Percentiles rank a stretch among this genome's conserved stretches.
phyloP scores from a whole-genome alignment of 2,113 vertebrate species.

The Sorex fumeus region DNA sequence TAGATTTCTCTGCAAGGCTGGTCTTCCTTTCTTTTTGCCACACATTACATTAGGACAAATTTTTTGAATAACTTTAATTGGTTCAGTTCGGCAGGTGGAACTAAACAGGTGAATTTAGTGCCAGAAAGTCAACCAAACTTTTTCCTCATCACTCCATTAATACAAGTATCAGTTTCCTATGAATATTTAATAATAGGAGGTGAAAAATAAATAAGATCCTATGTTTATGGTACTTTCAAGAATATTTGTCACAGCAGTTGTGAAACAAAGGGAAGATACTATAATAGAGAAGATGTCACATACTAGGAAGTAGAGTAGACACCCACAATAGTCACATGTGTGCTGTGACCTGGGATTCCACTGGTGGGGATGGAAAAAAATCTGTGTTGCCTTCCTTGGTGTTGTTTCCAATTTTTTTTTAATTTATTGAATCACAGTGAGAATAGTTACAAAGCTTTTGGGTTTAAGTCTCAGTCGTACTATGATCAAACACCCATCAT shows the following conservation, averaged over 20 bases:
- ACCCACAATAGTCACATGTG: constrained; percentile 39
- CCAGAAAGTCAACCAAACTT: background rate
- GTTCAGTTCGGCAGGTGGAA: background rate
- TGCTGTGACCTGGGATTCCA: no score
- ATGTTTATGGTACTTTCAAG: background rate
- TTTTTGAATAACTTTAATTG: background rate
- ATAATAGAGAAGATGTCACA: background rate
- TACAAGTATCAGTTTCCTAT: background rate
- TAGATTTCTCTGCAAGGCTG: background rate
- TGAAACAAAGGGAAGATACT: background rate
- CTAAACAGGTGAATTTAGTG: background rate
- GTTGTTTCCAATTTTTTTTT: background rate
- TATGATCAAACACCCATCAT: no score
- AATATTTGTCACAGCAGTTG: background rate
- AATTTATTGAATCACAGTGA: no score
- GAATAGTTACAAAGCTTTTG: no score
- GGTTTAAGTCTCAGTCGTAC: no score
- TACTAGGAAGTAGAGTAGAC: background rate
- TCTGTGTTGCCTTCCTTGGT: background rate
- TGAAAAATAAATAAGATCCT: background rate
- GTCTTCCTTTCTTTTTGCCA: background rate
- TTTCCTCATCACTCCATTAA: background rate
- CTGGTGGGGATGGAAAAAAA: no score
- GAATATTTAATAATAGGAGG: background rate
- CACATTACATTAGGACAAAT: background rate